Evolutionary conservation across 1,140 invertebrate species (phyloP).

Genomic region (Mesaphorura yosii): DNA sequence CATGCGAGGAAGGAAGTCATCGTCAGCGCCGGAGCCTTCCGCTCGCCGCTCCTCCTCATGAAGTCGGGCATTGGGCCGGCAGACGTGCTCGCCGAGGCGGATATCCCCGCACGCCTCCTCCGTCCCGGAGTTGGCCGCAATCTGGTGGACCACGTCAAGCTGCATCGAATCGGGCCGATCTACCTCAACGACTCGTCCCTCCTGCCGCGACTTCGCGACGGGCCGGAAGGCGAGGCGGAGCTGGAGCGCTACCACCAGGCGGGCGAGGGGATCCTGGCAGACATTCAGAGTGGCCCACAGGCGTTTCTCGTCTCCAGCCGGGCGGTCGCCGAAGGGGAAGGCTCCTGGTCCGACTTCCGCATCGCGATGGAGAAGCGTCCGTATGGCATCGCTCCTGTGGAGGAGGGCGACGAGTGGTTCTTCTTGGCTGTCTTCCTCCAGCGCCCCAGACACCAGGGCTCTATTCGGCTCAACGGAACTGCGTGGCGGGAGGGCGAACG

Average conservation of each 20-base stretch:
- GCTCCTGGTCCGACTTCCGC: background rate
- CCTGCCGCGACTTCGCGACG: conserved; percentile 5
- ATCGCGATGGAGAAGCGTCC: background rate
- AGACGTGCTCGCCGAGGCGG: background rate
- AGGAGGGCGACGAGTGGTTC: background rate
- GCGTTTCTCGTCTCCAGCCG: background rate
- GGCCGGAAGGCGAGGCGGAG: no score
- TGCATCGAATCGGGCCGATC: background rate
- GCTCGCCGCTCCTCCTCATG: conserved; percentile 8
- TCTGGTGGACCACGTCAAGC: background rate
- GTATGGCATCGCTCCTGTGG: background rate
- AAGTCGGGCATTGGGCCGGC: conserved; percentile 13
- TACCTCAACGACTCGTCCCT: background rate
- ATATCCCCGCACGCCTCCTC: background rate
- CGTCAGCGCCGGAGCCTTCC: conserved; percentile 3
- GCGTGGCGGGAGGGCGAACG: no score
- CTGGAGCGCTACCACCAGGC: no score
- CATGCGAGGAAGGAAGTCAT: conserved; percentile 11
- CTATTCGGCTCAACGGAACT: background rate
- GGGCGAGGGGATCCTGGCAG: no score
- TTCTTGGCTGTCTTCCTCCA: background rate
- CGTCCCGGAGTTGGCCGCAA: background rate
- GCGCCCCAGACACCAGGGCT: background rate
- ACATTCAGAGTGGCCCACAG: background rate
- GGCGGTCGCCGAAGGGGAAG: background rate